phyloP scores from a whole-genome alignment of 2,888 invertebrate species.

The Branchipolynoe longqiensis region DNA sequence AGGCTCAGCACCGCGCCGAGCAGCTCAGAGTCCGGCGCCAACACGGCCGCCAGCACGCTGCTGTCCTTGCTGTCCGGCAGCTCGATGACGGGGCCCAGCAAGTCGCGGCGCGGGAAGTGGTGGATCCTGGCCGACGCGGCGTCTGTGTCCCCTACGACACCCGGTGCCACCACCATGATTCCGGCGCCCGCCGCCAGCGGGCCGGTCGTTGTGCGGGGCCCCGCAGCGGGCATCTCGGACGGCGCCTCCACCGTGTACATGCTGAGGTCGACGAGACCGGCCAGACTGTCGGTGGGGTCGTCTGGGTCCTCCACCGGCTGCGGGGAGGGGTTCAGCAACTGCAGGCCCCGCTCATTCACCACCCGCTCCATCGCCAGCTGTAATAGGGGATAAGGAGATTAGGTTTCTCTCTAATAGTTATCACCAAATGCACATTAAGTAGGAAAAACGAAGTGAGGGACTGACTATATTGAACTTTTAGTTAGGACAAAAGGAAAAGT shows the following conservation, averaged over 20 bases:
- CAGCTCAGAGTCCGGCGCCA: constrained; percentile 31
- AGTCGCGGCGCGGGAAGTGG: constrained; percentile 59
- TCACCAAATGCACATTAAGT: no score
- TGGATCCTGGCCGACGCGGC: background rate
- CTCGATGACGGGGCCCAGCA: constrained; percentile 61
- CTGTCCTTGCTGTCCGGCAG: constrained; percentile 61
- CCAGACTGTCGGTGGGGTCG: constrained; percentile 13
- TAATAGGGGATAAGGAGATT: background rate
- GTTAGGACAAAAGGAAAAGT: no score
- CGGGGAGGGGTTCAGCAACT: constrained; percentile 6
- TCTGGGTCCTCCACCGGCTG: constrained; percentile 10
- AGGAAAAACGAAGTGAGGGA: no score
- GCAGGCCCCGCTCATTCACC: constrained; percentile 2
- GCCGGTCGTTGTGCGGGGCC: background rate
- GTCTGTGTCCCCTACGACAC: background rate
- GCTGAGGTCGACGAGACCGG: constrained; percentile 22
- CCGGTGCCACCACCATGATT: background rate
- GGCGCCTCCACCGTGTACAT: background rate
- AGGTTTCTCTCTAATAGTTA: no score
- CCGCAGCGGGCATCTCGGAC: background rate
- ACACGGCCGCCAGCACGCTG: background rate
- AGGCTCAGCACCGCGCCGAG: constrained; percentile 40
- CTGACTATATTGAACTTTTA: no score
- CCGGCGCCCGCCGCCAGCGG: background rate
- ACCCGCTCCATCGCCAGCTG: constrained; percentile 40